Conservation (phyloP, 2,113 vertebrate genomes). For the Zootoca vivipara region DNA sequence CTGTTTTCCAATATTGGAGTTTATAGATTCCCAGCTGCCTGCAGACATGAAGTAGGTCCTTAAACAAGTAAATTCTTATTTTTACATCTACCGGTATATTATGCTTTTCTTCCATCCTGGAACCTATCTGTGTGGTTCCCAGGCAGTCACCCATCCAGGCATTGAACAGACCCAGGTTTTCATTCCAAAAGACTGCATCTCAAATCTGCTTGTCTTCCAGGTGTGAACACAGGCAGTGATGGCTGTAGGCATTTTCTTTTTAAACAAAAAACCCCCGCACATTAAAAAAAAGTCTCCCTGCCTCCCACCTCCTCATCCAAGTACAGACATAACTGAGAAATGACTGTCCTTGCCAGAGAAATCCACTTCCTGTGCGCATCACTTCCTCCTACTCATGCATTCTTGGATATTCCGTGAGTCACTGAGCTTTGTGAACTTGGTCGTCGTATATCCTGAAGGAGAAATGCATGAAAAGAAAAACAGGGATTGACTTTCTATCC, state of each 20-base stretch:
- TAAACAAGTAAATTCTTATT: too few species aligned
- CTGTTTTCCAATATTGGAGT: too few species aligned
- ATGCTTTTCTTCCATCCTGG: too few species aligned
- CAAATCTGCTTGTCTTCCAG: not conserved
- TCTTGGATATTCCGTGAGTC: not conserved
- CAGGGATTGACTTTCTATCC: not conserved
- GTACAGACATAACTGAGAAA: not conserved
- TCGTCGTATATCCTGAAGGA: not conserved
- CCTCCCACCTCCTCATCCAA: too few species aligned
- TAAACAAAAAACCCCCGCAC: too few species aligned
- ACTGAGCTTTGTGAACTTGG: not conserved
- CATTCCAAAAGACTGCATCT: not conserved
- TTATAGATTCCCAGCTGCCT: too few species aligned
- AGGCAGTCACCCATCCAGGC: too few species aligned
- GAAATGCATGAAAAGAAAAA: not conserved
- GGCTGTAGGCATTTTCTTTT: not conserved
- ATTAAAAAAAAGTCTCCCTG: too few species aligned
- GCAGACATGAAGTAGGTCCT: too few species aligned
- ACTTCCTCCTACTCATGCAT: not conserved
- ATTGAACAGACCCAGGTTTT: too few species aligned
- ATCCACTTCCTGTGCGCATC: not conserved
- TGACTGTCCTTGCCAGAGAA: not conserved
- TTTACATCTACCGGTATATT: too few species aligned
- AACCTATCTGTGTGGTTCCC: too few species aligned
- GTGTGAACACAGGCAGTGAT: not conserved